phyloP scores from a whole-genome alignment of 35 echinoderm and acorn worm species.

The Lytechinus variegatus region DNA sequence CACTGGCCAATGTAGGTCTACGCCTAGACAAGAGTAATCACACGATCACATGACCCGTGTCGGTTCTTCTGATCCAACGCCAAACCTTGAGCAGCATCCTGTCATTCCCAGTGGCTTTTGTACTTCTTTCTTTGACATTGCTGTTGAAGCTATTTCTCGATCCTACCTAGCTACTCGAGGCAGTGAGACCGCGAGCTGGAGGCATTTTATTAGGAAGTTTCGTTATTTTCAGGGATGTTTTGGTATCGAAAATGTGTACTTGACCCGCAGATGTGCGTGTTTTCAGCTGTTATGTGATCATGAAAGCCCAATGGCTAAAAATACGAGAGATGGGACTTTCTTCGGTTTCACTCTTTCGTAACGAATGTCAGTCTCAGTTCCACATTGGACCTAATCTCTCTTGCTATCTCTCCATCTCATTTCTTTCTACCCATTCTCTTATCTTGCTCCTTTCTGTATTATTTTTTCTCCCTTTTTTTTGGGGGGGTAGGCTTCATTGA shows the following conservation, averaged over 20 bases:
- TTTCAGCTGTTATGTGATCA: constrained; percentile 11
- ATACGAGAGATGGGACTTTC: constrained; percentile 17
- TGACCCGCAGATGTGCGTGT: constrained; percentile 15
- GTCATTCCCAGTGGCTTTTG: background rate
- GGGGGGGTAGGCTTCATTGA: background rate
- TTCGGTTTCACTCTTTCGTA: constrained; percentile 1
- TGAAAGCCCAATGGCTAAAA: constrained; percentile 2
- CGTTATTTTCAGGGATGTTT: constrained; percentile 19
- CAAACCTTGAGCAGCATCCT: background rate
- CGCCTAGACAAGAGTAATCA: background rate
- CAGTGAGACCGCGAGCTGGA: background rate
- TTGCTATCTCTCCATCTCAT: background rate
- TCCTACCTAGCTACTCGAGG: background rate
- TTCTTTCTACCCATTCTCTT: background rate
- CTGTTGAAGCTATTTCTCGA: background rate
- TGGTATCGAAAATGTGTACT: background rate
- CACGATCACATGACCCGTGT: background rate
- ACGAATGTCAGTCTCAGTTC: background rate
- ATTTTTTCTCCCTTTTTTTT: background rate
- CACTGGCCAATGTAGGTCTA: background rate
- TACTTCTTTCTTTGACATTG: background rate
- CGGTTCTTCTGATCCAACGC: background rate
- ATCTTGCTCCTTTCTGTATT: background rate
- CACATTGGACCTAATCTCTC: background rate
- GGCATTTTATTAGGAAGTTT: constrained; percentile 13